Evolutionary conservation across 2,888 invertebrate species (phyloP), one percentile per base, ranked within the genome.

Genomic region (Dendrolimus pini): DNA sequence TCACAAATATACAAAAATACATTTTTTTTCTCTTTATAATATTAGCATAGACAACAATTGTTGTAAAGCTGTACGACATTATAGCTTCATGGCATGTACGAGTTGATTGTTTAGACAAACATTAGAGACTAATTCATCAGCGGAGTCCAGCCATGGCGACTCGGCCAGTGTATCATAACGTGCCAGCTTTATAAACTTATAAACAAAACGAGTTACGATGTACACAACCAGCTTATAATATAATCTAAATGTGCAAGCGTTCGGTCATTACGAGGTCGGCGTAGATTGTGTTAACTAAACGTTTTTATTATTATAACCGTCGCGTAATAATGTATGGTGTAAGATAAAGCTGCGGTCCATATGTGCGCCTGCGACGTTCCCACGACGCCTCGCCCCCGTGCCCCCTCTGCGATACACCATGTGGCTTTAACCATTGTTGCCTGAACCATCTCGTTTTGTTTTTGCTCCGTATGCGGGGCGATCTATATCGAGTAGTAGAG

Each of bases 321-420:
- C 82, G 80, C 77, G 70, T 83, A 81, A 79, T 82, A 78, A 78
- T 58, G 54, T 58, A 75, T 79, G 77, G 77, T 71, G 71, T 74
- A 72, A 79, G 84, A 86, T 86, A 85, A 89, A 89, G 87, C 89
- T 90, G 89, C 78, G 77, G 73, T 80, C 85, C 89, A 89, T 74
- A 89, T 89, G 89, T 87, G 87, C 79, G 79, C 68, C 63, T 68
- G 76, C 75, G 74, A 61, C 68, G 83, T 89, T 89, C 89, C 87
- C 89, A 88, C 83, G 82, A 66, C 75, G 69, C 67, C 73, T 63
- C 72, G 69, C 72, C 75, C 74, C 69, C 71, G 71, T 64, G 68
- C 63, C 75, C 70, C 73, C 72, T 66, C 68, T 61, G 65, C 62
- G 68, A 62, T 67, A 72, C 75, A 77, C 79, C 86, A 88, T 88